Evolutionary conservation across 2,888 invertebrate species (phyloP).

Genomic region (Cremastinae sp.): DNA sequence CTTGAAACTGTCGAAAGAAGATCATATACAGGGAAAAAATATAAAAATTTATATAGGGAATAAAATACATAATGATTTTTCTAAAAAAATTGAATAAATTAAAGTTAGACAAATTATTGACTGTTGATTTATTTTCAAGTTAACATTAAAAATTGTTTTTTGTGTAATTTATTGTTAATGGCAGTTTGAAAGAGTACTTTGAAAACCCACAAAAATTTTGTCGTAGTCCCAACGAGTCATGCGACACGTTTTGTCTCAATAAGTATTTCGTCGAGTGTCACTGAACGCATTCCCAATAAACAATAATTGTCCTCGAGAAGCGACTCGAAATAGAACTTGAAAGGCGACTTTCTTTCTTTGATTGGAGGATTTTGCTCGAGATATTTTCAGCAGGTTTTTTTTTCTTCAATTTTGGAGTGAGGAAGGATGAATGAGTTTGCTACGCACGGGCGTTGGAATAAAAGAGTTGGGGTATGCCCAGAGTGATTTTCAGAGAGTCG

Average conservation of each 20-base stretch:
- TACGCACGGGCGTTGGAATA: slow-evolving; percentile 42
- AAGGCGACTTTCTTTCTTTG: slow-evolving; percentile 28
- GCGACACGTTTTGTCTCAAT: slow-evolving; percentile 36
- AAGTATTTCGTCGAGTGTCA: slow-evolving; percentile 41
- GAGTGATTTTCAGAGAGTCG: slow-evolving; percentile 25
- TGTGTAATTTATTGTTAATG: too few relatives aligned
- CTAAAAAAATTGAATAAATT: too few relatives aligned
- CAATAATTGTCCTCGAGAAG: slow-evolving; percentile 33
- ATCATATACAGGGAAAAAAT: too few relatives aligned
- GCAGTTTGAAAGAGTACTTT: too few relatives aligned
- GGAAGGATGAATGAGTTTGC: slow-evolving; percentile 56
- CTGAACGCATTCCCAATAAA: slow-evolving; percentile 54
- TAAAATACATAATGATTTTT: too few relatives aligned
- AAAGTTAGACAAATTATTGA: too few relatives aligned
- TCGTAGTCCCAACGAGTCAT: too few relatives aligned
- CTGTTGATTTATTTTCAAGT: too few relatives aligned
- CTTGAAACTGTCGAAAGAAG: too few relatives aligned
- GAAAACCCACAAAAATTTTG: too few relatives aligned
- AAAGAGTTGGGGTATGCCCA: slow-evolving; percentile 24
- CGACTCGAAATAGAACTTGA: slow-evolving; percentile 51
- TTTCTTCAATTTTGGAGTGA: slow-evolving; percentile 14
- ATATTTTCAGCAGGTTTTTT: not conserved
- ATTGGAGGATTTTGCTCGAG: slow-evolving; percentile 47
- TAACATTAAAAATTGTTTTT: too few relatives aligned
- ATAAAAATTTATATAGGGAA: too few relatives aligned